A percentile compares a stretch with the other conserved stretches of the same genome.
Conservation (phyloP, 2,113 vertebrate genomes). For the Sylvietta virens region DNA sequence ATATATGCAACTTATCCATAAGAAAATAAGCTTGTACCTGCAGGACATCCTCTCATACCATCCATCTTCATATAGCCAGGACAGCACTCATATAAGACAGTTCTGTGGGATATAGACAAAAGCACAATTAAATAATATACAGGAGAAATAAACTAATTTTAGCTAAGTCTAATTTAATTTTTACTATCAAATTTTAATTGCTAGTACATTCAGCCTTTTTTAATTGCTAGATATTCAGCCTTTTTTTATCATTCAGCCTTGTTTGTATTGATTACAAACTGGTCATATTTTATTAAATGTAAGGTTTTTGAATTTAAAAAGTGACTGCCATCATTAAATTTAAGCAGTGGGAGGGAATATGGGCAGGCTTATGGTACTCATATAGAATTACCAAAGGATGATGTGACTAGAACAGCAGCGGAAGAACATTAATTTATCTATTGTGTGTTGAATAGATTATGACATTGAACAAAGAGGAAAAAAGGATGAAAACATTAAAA, state of each 20-base stretch:
- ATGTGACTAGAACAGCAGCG: neutral
- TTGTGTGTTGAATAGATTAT: neutral
- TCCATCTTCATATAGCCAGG: constrained; percentile 95
- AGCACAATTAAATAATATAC: neutral
- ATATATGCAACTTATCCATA: neutral
- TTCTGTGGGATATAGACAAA: constrained; percentile 68
- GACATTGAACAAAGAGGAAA: neutral
- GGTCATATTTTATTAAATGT: neutral
- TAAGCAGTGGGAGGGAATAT: neutral
- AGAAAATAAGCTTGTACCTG: constrained; percentile 76
- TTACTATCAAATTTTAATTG: neutral
- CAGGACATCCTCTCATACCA: constrained; percentile 86
- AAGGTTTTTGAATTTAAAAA: neutral
- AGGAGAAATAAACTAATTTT: neutral
- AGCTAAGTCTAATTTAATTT: neutral
- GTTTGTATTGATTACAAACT: neutral
- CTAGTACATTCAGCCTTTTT: neutral
- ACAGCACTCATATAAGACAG: constrained; percentile 93
- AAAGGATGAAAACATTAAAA: neutral
- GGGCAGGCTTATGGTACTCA: neutral
- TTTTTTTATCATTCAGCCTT: neutral
- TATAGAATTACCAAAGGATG: neutral
- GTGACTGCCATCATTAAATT: neutral
- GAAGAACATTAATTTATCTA: neutral
- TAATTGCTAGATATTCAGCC: neutral